phyloP scores from a whole-genome alignment of 2,888 invertebrate genomes.

The Harpalus rufipes region DNA sequence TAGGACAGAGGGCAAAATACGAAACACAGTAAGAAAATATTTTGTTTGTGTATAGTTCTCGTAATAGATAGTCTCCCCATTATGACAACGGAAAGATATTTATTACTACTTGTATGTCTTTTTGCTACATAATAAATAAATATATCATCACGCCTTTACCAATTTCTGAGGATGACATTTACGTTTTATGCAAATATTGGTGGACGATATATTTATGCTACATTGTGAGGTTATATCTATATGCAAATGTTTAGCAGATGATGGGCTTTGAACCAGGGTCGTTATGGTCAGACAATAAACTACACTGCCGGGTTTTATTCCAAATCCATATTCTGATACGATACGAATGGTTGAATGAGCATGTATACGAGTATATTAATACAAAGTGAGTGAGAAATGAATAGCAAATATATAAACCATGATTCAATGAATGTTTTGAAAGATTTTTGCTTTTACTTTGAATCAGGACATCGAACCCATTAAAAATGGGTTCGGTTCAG shows the following conservation, averaged over 20 bases:
- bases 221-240: neutral
- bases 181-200: conserved; percentile 9
- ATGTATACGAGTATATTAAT: neutral
- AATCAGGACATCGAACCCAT: neutral
- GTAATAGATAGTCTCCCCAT: conserved; percentile 15
- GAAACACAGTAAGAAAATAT: conserved; percentile 18
- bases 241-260: conserved; percentile 18
- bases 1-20: conserved; percentile 3
- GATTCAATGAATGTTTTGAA: neutral
- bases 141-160: conserved; percentile 21
- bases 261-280: neutral
- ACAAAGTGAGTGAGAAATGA: neutral
- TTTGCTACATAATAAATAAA: conserved; percentile 28
- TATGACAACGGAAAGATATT: conserved; percentile 29
- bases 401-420: neutral
- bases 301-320: neutral
- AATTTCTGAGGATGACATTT: conserved; percentile 29
- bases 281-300: conserved; percentile 20
- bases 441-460: neutral
- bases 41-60: conserved; percentile 19
- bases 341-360: neutral
- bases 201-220: neutral
- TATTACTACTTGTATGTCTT: conserved; percentile 19
- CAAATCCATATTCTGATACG: conserved; percentile 5
- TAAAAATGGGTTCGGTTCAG: no score